Base-by-base conservation (phyloP, 37 sponge, comb jelly and placozoan genomes). In the Beroe ovata region DNA sequence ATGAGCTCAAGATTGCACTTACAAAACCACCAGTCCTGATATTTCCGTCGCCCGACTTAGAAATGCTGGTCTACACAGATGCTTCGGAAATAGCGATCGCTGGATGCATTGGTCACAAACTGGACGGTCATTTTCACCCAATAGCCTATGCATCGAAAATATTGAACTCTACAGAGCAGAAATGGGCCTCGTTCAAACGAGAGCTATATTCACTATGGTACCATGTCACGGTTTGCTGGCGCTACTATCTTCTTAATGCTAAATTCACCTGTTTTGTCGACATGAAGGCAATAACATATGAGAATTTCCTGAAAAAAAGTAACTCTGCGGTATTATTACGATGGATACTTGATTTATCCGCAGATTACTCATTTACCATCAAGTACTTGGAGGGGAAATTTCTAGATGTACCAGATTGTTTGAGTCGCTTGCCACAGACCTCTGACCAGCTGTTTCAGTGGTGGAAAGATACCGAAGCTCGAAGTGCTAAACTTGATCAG, bases 1-100 rank as follows among this genome's bases (percentile, higher is more conserved):
- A 72, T 18, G 19, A 32, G 16, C 84, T 94, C 29, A 94, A 92
- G 64, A 8, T 4, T 0, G 60, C 90, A 0, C 90, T 94, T 14
- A 60, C 39, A 0, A 25, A 64, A 16, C 90, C 91, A 30, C 91
- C 92, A 30, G 64, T 94, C 20, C 35, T 94, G 8, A 37, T 92
- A 23, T 94, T 90, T 29, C 92, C 91, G 0, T 38, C 39, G 3
- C 89, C 92, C 35, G 90, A 77, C 37, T 29, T 19, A 8, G 30
- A 88, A 32, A 91, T 93, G 32, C 30, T 89, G 0, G 63, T 94
- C 20, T 91, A 90, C 60, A 94, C 92, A 29, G 94, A 94, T 90
- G 94, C 94, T 34, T 92, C 91, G 64, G 60, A 54, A 23, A 40
- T 63, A 38, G 91, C 91, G 11, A 25, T 94, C 1, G 94, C 92